These are phyloP conservation scores for Phthorimaea operculella DNA, from an alignment of 1,140 invertebrate genomes.

Conservation along the genomic window DNA sequence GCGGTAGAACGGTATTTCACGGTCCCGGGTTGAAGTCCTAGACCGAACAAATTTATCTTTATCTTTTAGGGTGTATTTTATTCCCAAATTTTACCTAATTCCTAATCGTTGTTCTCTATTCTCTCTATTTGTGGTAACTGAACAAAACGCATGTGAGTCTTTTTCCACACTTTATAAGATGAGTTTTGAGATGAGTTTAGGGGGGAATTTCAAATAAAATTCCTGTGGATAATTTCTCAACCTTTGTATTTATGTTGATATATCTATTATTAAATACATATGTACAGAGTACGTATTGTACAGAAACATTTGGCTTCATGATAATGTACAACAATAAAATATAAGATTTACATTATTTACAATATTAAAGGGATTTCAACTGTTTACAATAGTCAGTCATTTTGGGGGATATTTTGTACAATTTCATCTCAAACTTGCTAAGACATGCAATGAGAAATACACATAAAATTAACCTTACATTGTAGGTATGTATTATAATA, in stretches of 20 bases:
- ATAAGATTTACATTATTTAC: conserved; percentile 48
- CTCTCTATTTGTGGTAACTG: too few relatives aligned
- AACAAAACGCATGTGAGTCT: too few relatives aligned
- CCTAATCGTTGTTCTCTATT: too few relatives aligned
- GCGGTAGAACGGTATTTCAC: too few relatives aligned
- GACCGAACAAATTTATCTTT: too few relatives aligned
- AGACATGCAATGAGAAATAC: too few relatives aligned
- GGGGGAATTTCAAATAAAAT: neutral
- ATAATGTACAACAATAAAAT: conserved; percentile 40
- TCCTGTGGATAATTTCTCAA: conserved; percentile 15
- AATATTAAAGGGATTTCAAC: conserved; percentile 22
- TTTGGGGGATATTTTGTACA: conserved; percentile 26
- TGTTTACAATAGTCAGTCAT: conserved; percentile 47
- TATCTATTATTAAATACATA: conserved; percentile 33
- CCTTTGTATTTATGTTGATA: conserved; percentile 27
- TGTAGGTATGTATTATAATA: conserved; percentile 10
- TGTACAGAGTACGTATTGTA: conserved; percentile 25
- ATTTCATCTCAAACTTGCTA: neutral
- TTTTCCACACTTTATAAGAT: too few relatives aligned
- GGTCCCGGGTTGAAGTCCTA: too few relatives aligned
- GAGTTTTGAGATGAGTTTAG: too few relatives aligned
- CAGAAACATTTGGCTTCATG: neutral
- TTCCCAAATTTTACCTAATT: too few relatives aligned
- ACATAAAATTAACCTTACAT: conserved; percentile 4
- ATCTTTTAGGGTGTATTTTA: too few relatives aligned